Evolutionary conservation across 2,888 invertebrate genomes (phyloP).

Genomic region (Boloria euphrosyne): DNA sequence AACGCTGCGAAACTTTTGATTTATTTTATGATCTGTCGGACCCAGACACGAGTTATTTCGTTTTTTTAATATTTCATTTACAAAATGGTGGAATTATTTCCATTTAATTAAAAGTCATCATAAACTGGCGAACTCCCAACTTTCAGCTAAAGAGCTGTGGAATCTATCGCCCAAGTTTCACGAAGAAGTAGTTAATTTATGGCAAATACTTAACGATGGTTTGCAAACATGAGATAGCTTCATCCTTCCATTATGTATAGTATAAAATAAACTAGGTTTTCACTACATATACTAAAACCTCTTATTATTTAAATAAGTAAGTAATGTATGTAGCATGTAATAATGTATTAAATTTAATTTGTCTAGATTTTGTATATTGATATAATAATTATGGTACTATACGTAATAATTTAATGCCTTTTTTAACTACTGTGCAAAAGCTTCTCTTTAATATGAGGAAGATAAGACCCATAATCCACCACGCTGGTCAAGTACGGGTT

Average conservation of each 20-base stretch:
- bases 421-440: too few relatives aligned
- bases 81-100: neutral
- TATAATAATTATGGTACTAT: too few relatives aligned
- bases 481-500: too few relatives aligned
- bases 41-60: slow-evolving; percentile 1
- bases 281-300: too few relatives aligned
- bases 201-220: slow-evolving; percentile 28
- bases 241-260: neutral
- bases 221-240: slow-evolving; percentile 19
- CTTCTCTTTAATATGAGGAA: too few relatives aligned
- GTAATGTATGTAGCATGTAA: too few relatives aligned
- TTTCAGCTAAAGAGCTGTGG: slow-evolving; percentile 17
- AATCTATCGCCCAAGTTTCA: slow-evolving; percentile 23
- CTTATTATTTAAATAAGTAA: too few relatives aligned
- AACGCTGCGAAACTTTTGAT: slow-evolving; percentile 10
- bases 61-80: neutral
- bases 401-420: too few relatives aligned
- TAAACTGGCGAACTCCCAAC: slow-evolving; percentile 26
- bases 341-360: too few relatives aligned
- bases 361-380: too few relatives aligned
- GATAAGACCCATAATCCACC: too few relatives aligned
- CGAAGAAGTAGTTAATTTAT: slow-evolving; percentile 28
- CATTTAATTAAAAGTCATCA: slow-evolving; percentile 20
- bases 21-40: slow-evolving; percentile 14
- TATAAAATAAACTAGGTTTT: too few relatives aligned